These are phyloP conservation scores for Chamaetylas fuelleborni DNA, from an alignment of 2,113 vertebrate genomes.

Conservation along the genomic window DNA sequence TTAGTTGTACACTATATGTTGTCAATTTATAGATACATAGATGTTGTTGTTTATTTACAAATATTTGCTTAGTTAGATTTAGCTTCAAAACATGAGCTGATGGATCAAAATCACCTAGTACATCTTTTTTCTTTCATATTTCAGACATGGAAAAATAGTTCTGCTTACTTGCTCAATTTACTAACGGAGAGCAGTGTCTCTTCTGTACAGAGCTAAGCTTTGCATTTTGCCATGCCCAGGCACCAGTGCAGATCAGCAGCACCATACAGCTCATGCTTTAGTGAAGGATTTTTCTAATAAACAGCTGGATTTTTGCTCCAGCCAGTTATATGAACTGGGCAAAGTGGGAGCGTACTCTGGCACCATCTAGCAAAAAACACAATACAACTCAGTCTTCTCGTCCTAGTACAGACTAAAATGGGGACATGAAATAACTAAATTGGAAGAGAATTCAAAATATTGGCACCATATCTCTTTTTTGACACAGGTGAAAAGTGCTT, in stretches of 20 bases:
- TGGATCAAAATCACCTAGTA: neutral
- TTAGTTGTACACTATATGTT: neutral
- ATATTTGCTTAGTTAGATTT: neutral
- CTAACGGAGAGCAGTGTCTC: neutral
- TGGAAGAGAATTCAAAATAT: neutral
- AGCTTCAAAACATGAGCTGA: neutral
- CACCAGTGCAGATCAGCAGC: neutral
- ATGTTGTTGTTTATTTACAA: neutral
- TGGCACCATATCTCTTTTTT: neutral
- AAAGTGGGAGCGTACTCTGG: neutral
- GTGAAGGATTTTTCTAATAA: neutral
- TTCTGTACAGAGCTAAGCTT: neutral
- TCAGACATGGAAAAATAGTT: neutral
- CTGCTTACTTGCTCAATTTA: neutral
- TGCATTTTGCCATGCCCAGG: neutral
- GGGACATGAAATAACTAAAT: neutral
- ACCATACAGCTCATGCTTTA: neutral
- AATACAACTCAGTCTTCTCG: neutral
- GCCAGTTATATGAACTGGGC: neutral
- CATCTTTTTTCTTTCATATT: neutral
- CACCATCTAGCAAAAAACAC: conserved; percentile 45
- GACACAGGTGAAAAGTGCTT: neutral
- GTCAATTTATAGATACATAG: neutral
- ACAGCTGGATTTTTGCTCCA: neutral
- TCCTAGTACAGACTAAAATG: neutral